A percentile compares a stretch with the other conserved stretches of the same genome.
phyloP scores from a whole-genome alignment of 2,888 invertebrate genomes.

The Choreutis nemorana region DNA sequence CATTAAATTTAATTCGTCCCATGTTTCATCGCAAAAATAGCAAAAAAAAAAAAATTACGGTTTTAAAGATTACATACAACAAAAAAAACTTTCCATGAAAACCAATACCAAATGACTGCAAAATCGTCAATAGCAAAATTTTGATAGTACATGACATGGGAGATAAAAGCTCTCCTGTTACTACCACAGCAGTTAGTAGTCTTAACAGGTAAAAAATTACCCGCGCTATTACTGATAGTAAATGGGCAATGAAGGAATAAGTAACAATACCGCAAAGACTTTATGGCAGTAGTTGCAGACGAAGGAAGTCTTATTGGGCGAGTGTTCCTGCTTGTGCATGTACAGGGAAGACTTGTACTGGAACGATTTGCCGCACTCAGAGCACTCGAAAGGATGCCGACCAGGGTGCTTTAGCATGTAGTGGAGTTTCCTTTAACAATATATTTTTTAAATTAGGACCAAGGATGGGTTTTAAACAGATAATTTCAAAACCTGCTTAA shows the following conservation, averaged over 20 bases:
- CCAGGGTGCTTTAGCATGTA: constrained; percentile 60
- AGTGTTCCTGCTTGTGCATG: constrained; percentile 58
- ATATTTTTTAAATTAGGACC: background rate
- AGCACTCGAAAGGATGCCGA: constrained; percentile 55
- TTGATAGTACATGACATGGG: no score
- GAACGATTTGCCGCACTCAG: constrained; percentile 62
- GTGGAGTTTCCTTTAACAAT: constrained; percentile 50
- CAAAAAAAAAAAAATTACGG: background rate
- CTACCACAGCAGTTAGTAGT: no score
- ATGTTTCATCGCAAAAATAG: background rate
- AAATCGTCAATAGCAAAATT: no score
- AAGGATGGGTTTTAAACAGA: no score
- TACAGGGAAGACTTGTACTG: constrained; percentile 65
- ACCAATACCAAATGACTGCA: no score
- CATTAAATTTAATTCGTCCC: background rate
- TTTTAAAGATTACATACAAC: no score
- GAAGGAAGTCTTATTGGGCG: constrained; percentile 40
- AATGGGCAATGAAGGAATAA: background rate
- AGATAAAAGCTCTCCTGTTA: no score
- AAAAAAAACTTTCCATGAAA: no score
- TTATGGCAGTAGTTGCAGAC: constrained; percentile 59
- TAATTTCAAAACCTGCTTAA: no score
- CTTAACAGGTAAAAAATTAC: no score
- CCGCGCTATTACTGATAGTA: no score
- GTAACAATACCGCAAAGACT: constrained; percentile 41